Evolutionary conservation across 2,113 vertebrate genomes (phyloP).

Genomic region (Nibea albiflora): DNA sequence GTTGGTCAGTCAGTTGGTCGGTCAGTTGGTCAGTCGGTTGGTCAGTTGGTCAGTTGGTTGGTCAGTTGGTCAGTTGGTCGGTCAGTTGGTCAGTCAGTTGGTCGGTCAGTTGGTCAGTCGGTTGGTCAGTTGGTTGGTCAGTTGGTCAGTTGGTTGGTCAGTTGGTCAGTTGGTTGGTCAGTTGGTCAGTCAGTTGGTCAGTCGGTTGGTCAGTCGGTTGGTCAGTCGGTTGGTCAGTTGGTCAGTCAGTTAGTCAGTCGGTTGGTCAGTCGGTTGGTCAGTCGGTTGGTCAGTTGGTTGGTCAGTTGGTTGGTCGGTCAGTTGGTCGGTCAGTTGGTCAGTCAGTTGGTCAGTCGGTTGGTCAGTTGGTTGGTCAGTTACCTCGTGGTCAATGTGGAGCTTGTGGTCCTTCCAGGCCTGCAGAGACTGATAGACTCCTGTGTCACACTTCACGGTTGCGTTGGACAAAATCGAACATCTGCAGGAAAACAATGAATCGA

Average conservation of each 20-base stretch:
- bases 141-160: conserved; percentile 43
- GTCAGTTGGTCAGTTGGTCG: too few relatives aligned
- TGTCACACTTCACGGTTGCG: conserved; percentile 91
- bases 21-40: neutral
- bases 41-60: conserved; percentile 46
- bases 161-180: neutral
- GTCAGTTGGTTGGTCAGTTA: conserved; percentile 53
- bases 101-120: neutral
- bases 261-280: too few relatives aligned
- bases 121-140: neutral
- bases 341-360: too few relatives aligned
- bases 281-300: neutral
- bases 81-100: neutral
- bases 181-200: too few relatives aligned
- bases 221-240: accelerated
- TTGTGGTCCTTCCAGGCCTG: conserved; percentile 99
- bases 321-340: too few relatives aligned
- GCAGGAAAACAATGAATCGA: conserved; percentile 28
- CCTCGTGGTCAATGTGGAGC: conserved; percentile 97
- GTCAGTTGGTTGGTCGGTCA: conserved; percentile 43
- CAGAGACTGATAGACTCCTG: conserved; percentile 91
- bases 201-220: conserved; percentile 45
- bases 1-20: too few relatives aligned
- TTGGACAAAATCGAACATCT: conserved; percentile 96
- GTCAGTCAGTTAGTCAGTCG: neutral